Base-by-base conservation (phyloP, 2,113 vertebrate species). In the Petrocephalus zakoni region DNA sequence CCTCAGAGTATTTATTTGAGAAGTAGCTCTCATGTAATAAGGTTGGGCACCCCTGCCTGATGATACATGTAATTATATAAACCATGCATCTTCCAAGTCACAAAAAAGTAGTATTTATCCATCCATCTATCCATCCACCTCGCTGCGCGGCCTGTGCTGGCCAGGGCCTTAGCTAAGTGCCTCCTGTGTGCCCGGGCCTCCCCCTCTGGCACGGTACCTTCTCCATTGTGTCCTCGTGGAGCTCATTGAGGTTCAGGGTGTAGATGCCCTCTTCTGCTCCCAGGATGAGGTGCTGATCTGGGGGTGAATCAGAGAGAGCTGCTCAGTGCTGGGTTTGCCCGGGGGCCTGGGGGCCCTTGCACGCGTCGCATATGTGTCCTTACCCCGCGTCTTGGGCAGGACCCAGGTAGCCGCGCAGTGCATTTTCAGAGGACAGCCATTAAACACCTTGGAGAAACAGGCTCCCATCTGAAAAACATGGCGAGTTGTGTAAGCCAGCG, bases 361-460 rank as follows among this genome's bases (percentile, higher is more conserved):
- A 13, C 8, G 10, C 9, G 11, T 5, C n/a, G 11, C 1, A 4
- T 11, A 64, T 25, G 5, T 56, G 72, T 34, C 17, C 56, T 89
- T 61, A 97, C 97, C 97, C 94, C 95, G 95, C 5, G 96, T 97
- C 68, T 96, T 96, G 2, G 97, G 97, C 56, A 96, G 96, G 81
- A 98, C 93, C 97, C 97, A 98, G 34, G 97, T 97, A 37, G 95
- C 95, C 0, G 97, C 96, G 47, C 95, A 95, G 10, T 97, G 93
- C 90, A 97, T 95, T 89, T 94, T 94, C 25, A 98, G 93, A 0
- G 97, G 97, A 78, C 97, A 97, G 52, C 97, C 97, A 1, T 98
- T 98, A 90, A 98, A 98, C 89, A 98, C 96, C 91, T 98, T 98
- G 85, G 96, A 97, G 93, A 98, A 98, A 90, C 97, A 97, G 64